Evolutionary conservation across 2,888 invertebrate species (phyloP).

Genomic region (Eurytoma californica): DNA sequence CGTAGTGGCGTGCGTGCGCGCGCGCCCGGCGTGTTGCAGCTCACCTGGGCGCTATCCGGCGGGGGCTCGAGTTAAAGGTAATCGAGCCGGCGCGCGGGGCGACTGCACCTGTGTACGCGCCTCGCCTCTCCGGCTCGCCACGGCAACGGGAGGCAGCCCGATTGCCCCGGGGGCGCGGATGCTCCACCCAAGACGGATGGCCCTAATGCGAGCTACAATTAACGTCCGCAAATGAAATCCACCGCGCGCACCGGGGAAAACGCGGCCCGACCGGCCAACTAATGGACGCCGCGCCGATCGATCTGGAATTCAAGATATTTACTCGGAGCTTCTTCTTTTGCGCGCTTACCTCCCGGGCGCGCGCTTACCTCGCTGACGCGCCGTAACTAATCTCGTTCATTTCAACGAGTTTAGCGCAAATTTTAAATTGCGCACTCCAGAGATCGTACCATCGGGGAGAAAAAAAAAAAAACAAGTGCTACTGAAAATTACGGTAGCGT

Average conservation of each 20-base stretch:
- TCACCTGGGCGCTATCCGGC: conserved; percentile 32
- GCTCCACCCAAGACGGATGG: conserved; percentile 51
- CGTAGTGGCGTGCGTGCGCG: neutral
- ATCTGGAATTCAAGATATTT: neutral
- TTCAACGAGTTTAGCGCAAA: too few species aligned
- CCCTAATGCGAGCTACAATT: conserved; percentile 56
- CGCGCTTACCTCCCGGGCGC: too few species aligned
- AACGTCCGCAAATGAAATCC: conserved; percentile 47
- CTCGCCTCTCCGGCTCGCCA: neutral
- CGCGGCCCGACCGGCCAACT: neutral
- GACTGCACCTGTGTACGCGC: conserved; percentile 58
- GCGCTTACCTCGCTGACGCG: too few species aligned
- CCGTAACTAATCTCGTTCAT: too few species aligned
- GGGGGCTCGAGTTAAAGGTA: conserved; percentile 57
- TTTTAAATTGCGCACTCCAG: too few species aligned
- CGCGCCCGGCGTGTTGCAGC: neutral
- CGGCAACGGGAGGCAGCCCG: neutral
- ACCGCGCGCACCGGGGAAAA: neutral
- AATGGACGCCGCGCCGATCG: conserved; percentile 18
- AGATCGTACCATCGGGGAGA: too few species aligned
- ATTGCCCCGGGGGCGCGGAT: neutral
- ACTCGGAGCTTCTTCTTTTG: too few species aligned
- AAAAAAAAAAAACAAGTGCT: too few species aligned
- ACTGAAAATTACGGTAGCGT: too few species aligned
- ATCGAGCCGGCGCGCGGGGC: conserved; percentile 57